Evolutionary conservation across 2,797 vertebrate genomes (phyloP), one percentile per base, ranked within the genome.

Genomic region (Chaetophractus vellerosus): DNA sequence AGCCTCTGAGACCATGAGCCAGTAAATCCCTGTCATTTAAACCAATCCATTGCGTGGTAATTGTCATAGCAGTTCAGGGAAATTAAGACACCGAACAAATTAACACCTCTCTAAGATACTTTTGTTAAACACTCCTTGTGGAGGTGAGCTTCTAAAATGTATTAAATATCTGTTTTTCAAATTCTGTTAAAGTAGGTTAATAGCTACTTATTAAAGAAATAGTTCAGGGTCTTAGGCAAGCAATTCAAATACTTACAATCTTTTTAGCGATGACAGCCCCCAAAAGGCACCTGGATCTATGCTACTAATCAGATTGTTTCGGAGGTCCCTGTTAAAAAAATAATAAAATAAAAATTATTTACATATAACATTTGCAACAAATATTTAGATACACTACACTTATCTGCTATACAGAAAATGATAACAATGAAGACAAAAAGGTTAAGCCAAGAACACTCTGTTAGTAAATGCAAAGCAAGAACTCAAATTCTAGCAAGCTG

Each of bases 221-320:
- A 38, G 14, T 91, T 93, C 45, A 90, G 87, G 71, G 3, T 93
- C 18, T 23, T 24, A 94, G 80, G 68, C n/a, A 75, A 95, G 48
- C 61, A 90, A 84, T 93, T 90, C 63, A 55, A 91, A 82, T 98
- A 99, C 99, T 99, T 98, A 99, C 99, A 99, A 98, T 98, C 98
- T 98, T 98, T 99, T 99, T 82, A 99, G 98, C 6, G 99, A 98
- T 11, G 98, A 97, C 97, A 99, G 98, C 79, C 99, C 99, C 88
- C 99, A 98, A 97, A 99, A 99, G 92, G 99, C 99, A 95, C 99
- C 99, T 4, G 99, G 99, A 97, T 99, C 99, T 95, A 99, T 99
- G 52, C 97, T 98, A 97, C 98, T 99, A 97, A 99, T 99, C 89
- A 99, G 97, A 98, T 99, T 99, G 98, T 99, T 99, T 97, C 99